Evolutionary conservation across 2,888 invertebrate species (phyloP).

Genomic region (Drosophila cognata): DNA sequence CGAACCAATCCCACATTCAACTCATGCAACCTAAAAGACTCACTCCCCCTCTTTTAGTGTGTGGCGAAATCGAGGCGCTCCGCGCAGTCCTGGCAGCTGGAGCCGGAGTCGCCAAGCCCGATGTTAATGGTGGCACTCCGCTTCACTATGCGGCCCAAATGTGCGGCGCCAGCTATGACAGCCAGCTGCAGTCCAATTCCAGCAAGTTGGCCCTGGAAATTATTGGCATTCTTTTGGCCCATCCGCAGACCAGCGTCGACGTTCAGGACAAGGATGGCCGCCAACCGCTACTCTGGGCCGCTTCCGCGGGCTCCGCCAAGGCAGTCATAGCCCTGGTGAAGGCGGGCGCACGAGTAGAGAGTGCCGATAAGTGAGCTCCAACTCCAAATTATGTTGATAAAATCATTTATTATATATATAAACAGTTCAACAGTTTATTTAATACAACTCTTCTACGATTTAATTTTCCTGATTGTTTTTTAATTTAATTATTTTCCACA

Average conservation of each 20-base stretch:
- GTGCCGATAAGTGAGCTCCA: constrained; percentile 89
- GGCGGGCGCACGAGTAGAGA: constrained; percentile 93
- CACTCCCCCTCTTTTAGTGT: constrained; percentile 88
- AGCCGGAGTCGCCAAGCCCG: constrained; percentile 94
- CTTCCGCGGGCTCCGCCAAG: constrained; percentile 97
- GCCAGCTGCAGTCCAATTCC: constrained; percentile 84
- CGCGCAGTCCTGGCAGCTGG: constrained; percentile 93
- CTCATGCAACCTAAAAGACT: not conserved
- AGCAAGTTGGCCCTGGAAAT: constrained; percentile 86
- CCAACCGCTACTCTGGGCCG: constrained; percentile 98
- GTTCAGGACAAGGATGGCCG: constrained; percentile 96
- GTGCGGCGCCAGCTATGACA: constrained; percentile 92
- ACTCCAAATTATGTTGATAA: not conserved
- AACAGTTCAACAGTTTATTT: not conserved
- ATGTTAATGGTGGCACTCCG: constrained; percentile 97
- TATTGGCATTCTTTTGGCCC: constrained; percentile 91
- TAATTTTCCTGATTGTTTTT: not conserved
- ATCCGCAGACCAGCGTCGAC: constrained; percentile 92
- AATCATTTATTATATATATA: not conserved
- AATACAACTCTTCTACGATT: not conserved
- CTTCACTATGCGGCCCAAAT: constrained; percentile 99
- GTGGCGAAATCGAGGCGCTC: constrained; percentile 95
- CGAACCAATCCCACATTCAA: not conserved
- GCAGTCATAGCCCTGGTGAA: constrained; percentile 95
- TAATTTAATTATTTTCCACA: not conserved